Percentiles rank a stretch among this genome's conserved stretches.
phyloP scores from a whole-genome alignment of 2,797 vertebrate species.

The Anabas testudineus region DNA sequence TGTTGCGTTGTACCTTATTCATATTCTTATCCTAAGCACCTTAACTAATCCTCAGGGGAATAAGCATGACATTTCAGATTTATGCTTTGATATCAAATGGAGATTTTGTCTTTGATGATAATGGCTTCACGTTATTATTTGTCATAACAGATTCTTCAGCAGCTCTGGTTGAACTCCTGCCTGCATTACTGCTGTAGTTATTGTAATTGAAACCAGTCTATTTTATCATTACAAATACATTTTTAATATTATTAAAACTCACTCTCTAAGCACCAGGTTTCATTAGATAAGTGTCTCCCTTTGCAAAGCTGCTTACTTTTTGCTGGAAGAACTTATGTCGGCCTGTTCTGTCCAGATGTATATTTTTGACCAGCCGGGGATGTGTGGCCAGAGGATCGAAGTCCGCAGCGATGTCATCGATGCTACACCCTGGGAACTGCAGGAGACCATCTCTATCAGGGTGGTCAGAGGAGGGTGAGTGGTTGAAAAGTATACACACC shows the following conservation, averaged over 20 bases:
- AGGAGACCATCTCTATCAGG: conserved; percentile 87
- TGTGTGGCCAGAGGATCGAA: conserved; percentile 87
- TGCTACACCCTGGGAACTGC: conserved; percentile 87
- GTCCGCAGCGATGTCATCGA: conserved; percentile 86
- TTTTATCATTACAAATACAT: background rate
- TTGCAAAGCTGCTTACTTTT: background rate
- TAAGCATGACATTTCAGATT: conserved; percentile 9
- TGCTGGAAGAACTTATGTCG: background rate
- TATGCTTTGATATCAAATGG: background rate
- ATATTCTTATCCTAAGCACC: too few relatives aligned
- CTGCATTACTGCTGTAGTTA: conserved; percentile 27
- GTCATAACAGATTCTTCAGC: conserved; percentile 3
- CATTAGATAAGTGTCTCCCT: background rate
- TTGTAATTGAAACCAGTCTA: background rate
- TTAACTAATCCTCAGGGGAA: too few relatives aligned
- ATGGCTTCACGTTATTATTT: background rate
- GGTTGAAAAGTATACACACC: too few relatives aligned
- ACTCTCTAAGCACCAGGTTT: background rate
- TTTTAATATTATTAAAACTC: background rate
- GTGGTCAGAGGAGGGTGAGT: conserved; percentile 95
- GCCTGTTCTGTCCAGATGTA: conserved; percentile 81
- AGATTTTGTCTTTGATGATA: background rate
- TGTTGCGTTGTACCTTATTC: too few relatives aligned
- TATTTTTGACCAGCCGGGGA: conserved; percentile 87
- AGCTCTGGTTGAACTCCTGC: background rate